Conservation (phyloP, 2,797 vertebrate genomes). For the Chanos chanos region DNA sequence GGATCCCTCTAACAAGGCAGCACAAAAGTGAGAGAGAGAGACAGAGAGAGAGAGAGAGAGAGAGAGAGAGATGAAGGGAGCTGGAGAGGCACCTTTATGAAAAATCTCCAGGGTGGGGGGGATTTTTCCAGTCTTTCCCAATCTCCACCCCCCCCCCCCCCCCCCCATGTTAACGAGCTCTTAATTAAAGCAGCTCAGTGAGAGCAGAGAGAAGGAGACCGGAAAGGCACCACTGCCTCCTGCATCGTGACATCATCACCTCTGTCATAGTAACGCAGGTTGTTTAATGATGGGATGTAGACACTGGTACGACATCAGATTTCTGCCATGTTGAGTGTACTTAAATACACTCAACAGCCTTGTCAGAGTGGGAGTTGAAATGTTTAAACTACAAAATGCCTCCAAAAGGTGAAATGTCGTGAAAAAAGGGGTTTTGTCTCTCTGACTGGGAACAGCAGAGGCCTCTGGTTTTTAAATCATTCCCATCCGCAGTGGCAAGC, state of each 20-base stretch:
- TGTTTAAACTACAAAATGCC: too few relatives aligned
- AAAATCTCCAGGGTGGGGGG: constrained; percentile 51
- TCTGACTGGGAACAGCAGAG: too few relatives aligned
- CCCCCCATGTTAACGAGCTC: constrained; percentile 69
- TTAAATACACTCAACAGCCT: too few relatives aligned
- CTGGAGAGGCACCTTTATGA: constrained; percentile 27
- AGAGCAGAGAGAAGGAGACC: constrained; percentile 22
- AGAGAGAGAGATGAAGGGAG: constrained; percentile 38
- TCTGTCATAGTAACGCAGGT: constrained; percentile 66
- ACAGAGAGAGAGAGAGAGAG: constrained; percentile 28
- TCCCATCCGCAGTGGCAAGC: too few relatives aligned
- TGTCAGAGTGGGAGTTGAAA: too few relatives aligned
- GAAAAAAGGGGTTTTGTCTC: too few relatives aligned
- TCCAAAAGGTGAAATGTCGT: too few relatives aligned
- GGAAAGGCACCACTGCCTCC: constrained; percentile 56
- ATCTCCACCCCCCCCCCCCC: constrained; percentile 68
- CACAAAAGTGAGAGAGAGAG: constrained; percentile 20
- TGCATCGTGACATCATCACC: constrained; percentile 77
- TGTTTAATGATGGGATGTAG: constrained; percentile 66
- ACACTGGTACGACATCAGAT: constrained; percentile 46
- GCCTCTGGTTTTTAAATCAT: too few relatives aligned
- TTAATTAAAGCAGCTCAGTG: constrained; percentile 76
- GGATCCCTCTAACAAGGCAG: constrained; percentile 12
- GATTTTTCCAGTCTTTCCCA: constrained; percentile 67
- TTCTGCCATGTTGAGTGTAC: constrained; percentile 14